phyloP scores from a whole-genome alignment of 2,113 vertebrate genomes.

The Pluvialis apricaria region DNA sequence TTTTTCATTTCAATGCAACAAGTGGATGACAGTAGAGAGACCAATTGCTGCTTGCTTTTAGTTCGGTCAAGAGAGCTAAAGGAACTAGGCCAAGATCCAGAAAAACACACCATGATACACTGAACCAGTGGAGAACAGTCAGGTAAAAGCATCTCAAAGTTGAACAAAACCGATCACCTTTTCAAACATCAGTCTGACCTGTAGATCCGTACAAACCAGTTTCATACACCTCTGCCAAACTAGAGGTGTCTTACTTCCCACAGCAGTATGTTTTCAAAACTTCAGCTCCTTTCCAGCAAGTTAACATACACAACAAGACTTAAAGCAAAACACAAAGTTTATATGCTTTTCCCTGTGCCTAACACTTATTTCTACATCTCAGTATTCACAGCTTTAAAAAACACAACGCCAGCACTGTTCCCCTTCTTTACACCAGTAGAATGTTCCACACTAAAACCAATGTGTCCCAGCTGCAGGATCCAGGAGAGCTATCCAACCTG shows the following conservation, averaged over 20 bases:
- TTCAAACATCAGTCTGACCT: not conserved
- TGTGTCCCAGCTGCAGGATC: not conserved
- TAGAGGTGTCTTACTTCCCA: not conserved
- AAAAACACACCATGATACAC: not conserved
- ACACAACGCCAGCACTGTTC: not conserved
- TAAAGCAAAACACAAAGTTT: not conserved
- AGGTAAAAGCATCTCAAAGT: not conserved
- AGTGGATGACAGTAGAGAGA: not conserved
- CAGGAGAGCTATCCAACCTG: not conserved
- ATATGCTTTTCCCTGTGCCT: not conserved
- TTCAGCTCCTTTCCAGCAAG: not conserved
- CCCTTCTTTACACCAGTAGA: not conserved
- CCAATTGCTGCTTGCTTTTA: not conserved
- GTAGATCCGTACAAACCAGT: not conserved
- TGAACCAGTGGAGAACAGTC: not conserved
- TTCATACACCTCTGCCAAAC: not conserved
- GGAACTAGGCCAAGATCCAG: conserved; percentile 8
- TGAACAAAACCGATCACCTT: not conserved
- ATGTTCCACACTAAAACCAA: not conserved
- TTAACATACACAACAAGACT: not conserved
- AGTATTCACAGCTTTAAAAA: not conserved
- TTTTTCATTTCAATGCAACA: conserved; percentile 1
- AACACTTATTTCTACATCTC: not conserved
- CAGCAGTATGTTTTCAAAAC: not conserved
- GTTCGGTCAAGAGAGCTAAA: not conserved